Base-by-base conservation (phyloP, 2,113 vertebrate genomes). In the Datnioides undecimradiatus region DNA sequence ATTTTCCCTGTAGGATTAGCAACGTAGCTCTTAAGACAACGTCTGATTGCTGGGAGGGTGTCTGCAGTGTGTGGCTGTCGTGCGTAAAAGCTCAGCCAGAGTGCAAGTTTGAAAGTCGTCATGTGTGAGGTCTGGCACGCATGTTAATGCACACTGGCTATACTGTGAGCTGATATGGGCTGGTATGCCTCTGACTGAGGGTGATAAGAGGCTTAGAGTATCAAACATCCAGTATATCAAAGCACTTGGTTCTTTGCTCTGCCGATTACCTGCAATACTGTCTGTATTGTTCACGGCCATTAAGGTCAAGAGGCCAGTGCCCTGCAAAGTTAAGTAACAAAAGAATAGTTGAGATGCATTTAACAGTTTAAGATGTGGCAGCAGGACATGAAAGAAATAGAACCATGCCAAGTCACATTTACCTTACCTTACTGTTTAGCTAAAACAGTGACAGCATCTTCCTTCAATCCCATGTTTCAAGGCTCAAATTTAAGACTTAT, bases 191-290 rank as follows among this genome's bases (percentile, higher is more conserved):
- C 67, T 40, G 68, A 72, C 58, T 57, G 29, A 49, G 58, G 65
- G 19, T 17, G 27, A 63, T 75, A 90, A 91, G 84, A 85, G 55
- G 88, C 79, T 91, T 92, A 88, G 17, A 67, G 74, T 34, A 76
- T 84, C 49, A 76, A 58, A 74, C 45, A 48, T n/a, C 5, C 8
- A 3, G 5, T 3, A 57, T 58, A 17, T 76, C 57, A 68, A 51
- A 84, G 45, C 36, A 33, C 51, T 60, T 67, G 55, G 40, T 19
- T 45, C 52, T 86, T 74, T 82, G 58, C 76, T 59, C n/a, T 55
- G 40, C 41, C 40, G 65, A 83, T 83, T 38, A 65, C 38, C 58
- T 55, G 27, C 25, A 49, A 16, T 21, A 63, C 31, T 78, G 21
- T 59, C 48, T 17, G 48, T 19, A 67, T n/a, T 78, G 51, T 77